Conservation (phyloP, 2,113 vertebrate species). For the Blennius ocellaris region DNA sequence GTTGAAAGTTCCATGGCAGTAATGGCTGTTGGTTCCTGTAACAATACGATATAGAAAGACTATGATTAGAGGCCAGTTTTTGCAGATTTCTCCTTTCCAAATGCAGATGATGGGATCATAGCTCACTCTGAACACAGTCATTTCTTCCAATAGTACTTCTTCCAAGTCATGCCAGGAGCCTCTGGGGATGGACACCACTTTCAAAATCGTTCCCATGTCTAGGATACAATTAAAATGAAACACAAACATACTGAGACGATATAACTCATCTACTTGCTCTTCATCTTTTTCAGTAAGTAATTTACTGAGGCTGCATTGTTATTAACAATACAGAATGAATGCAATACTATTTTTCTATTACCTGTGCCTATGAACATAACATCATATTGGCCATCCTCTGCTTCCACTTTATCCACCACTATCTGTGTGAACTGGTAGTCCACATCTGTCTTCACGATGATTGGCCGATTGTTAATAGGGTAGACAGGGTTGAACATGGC, state of each 20-base stretch:
- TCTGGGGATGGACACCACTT: slow-evolving; percentile 96
- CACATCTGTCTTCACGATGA: slow-evolving; percentile 96
- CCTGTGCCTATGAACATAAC: slow-evolving; percentile 99
- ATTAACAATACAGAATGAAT: neutral
- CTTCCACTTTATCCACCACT: slow-evolving; percentile 96
- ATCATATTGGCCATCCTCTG: slow-evolving; percentile 97
- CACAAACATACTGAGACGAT: neutral
- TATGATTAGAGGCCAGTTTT: neutral
- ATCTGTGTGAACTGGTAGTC: slow-evolving; percentile 98
- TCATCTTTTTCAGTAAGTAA: neutral
- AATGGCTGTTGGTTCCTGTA: slow-evolving; percentile 92
- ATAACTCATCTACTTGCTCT: neutral
- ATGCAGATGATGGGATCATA: neutral
- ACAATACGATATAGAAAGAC: slow-evolving; percentile 24
- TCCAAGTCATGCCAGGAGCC: slow-evolving; percentile 98
- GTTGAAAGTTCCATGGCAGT: slow-evolving; percentile 97
- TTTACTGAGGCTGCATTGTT: neutral
- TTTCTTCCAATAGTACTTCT: slow-evolving; percentile 98
- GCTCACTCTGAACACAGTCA: slow-evolving; percentile 95
- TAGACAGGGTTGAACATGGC: slow-evolving; percentile 97
- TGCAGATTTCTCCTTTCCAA: neutral
- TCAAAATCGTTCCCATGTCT: slow-evolving; percentile 96
- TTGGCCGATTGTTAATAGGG: slow-evolving; percentile 93
- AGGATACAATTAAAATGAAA: slow-evolving; percentile 4
- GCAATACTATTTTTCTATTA: neutral